Evolutionary conservation across 1,140 invertebrate genomes (phyloP), one percentile per base, ranked within the genome.

Genomic region (Drosophila paulistorum): DNA sequence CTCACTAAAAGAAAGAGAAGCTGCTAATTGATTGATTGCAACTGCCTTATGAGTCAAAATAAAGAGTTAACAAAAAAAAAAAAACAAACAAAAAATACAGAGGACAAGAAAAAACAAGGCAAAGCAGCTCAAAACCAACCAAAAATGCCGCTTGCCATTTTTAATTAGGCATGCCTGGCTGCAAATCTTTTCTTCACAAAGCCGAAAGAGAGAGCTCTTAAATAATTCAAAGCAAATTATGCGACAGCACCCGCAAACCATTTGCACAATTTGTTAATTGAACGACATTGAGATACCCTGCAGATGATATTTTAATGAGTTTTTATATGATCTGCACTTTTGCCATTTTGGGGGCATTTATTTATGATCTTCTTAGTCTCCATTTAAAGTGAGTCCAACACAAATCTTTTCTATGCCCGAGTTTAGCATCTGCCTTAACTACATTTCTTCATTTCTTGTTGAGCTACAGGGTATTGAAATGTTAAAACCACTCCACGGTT

Each of bases 171-270:
- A 74, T 77, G 83, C 64, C 65, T 75, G 68, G 74, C 76, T 83
- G 72, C 58, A 57, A 59, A 59, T 59, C 57, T 59, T 59, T 51
- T 10, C 17, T 10, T 59, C 57, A 59, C 55, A 58, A 57, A 58
- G 55, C 68, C 41, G 7, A 73, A 54, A 70, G 67, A 68, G 62
- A 70, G 67, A 68, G 62, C 77, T 69, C 74, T 87, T 87, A 80
- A 87, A 87, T 87, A 89, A 87, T 87, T 89, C 84, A 87, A 87
- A 87, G 84, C 77, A 83, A 87, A 84, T 87, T 87, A 89, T 87
- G 84, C 84, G 84, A 89, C 84, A 87, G 79, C 87, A 69, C 62
- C 80, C 83, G 42, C 84, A 87, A 87, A 86, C 51, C 73, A 65
- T 51, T 11, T 51, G 45, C 10, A 20, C 7, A 23, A 1, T 11